Base-by-base conservation (phyloP, 2,888 invertebrate species). In the Gonocerus acuteangulatus region DNA sequence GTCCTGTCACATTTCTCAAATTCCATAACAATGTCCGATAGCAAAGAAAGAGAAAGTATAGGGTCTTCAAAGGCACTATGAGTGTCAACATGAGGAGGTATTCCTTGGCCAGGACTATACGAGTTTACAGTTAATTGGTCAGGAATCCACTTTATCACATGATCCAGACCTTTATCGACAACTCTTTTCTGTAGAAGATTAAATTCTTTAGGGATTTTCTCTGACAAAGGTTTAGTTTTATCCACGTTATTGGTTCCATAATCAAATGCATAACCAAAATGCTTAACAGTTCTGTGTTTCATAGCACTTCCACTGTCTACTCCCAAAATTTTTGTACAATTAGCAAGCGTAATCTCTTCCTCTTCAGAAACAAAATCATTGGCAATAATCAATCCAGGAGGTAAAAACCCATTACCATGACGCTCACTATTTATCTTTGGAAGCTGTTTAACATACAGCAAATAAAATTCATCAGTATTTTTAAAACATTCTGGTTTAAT, bases 31-130 rank as follows among this genome's bases (percentile, higher is more conserved):
- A 89, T 82, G 61, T 85, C 79, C 1, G 90, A 85, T 2, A 86
- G 85, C 15, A 95, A 77, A 2, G 95, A 95, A 0, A 97, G 73
- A 0, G 94, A 92, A 22, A 95, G 72, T 65, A 97, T 88, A 1
- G 87, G 87, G 71, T 87, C 86, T 67, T 89, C 86, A 75, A 97
- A 99, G 0, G 93, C 88, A 73, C 93, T 93, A 72, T 95, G 95
- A 0, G 92, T 95, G 73, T 99, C 97, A 18, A 95, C 84, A 75
- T 99, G 97, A 0, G 87, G 82, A 32, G 97, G 96, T 72, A 99
- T 97, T 80, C 89, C 89, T 79, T 93, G 91, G 13, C 94, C 93
- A 48, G 90, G 86, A 62, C 78, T 74, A 74, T 94, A 94, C 69
- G 82, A 81, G 73, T 94, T 94, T 0, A 92, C 81, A 1, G 94